phyloP scores from a whole-genome alignment of 2,797 vertebrate species.

The Siniperca undulata region DNA sequence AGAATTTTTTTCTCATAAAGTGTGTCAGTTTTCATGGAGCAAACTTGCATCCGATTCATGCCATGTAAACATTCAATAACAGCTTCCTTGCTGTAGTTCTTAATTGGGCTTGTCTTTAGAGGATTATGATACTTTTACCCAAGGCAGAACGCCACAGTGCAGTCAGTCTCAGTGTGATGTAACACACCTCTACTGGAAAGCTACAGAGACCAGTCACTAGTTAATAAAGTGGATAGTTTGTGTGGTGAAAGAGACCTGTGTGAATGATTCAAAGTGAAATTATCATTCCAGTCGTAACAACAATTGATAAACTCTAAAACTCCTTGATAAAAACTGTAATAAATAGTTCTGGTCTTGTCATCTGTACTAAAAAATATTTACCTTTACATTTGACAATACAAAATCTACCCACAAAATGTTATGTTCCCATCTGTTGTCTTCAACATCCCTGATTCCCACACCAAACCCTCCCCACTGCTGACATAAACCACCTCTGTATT shows the following conservation, averaged over 20 bases:
- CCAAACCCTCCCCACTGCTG: constrained; percentile 6
- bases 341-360: neutral
- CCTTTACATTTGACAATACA: neutral
- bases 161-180: neutral
- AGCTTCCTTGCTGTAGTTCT: neutral
- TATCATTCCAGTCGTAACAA: neutral
- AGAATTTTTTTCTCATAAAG: neutral
- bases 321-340: neutral
- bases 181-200: neutral
- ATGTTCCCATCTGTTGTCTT: neutral
- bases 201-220: neutral
- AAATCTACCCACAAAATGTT: neutral
- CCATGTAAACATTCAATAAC: neutral
- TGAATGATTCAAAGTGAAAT: neutral
- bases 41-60: neutral
- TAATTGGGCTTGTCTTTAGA: neutral
- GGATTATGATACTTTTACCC: neutral
- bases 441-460: constrained; percentile 3
- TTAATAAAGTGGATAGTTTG: neutral
- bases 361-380: neutral
- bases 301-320: neutral
- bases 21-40: neutral
- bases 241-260: neutral
- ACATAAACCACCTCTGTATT: neutral
- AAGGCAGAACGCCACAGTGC: neutral